These are phyloP conservation scores for Australoheros scitulus DNA, from an alignment of 2,113 vertebrate genomes.

Conservation along the genomic window DNA sequence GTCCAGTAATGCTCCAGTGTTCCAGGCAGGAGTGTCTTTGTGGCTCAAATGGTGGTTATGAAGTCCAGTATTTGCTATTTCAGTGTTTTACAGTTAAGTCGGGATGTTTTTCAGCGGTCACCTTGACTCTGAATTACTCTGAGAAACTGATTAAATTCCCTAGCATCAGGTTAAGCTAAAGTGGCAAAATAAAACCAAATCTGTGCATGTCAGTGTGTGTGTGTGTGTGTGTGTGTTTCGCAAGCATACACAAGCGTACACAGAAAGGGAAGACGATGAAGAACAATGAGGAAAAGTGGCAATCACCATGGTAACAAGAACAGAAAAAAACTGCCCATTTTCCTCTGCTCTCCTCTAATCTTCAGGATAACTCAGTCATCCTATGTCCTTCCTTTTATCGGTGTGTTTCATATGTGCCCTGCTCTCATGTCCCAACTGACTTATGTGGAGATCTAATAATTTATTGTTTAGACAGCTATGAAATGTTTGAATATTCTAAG, in stretches of 20 bases:
- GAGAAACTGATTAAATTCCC: background rate
- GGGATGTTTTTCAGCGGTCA: background rate
- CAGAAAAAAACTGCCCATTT: background rate
- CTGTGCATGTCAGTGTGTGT: background rate
- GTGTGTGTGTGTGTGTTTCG: background rate
- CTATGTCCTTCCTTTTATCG: background rate
- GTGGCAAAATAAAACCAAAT: background rate
- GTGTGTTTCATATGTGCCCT: background rate
- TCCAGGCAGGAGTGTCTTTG: background rate
- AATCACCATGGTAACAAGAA: constrained; percentile 21
- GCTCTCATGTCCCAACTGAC: background rate
- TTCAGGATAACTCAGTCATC: background rate
- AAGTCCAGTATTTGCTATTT: background rate
- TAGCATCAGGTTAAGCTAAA: background rate
- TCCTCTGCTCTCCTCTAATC: background rate
- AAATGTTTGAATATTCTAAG: background rate
- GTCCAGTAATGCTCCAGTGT: background rate
- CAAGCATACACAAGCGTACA: background rate
- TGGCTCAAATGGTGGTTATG: background rate
- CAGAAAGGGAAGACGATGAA: background rate
- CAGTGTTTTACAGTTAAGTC: background rate
- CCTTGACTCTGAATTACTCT: background rate
- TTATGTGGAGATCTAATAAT: background rate
- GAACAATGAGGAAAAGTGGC: background rate
- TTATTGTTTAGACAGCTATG: background rate